Conservation (phyloP, 2,797 vertebrate species). For the Chaunax sp. region DNA sequence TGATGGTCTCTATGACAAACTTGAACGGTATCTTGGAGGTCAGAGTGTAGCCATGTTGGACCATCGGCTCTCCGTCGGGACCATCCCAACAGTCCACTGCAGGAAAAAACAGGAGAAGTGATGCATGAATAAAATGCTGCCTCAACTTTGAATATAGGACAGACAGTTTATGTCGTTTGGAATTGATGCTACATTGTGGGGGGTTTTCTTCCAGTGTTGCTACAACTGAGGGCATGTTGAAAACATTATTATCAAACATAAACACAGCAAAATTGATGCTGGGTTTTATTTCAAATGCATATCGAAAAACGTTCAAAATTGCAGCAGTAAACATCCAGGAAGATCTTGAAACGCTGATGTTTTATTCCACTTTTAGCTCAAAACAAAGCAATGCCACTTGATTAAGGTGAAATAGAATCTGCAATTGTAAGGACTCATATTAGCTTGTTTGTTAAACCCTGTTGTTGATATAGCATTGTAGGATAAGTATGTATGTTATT, state of each 20-base stretch:
- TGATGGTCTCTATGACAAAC: slow-evolving; percentile 94
- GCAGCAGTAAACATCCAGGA: slow-evolving; percentile 4
- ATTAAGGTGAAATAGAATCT: not conserved
- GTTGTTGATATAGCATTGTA: slow-evolving; percentile 14
- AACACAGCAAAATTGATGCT: not conserved
- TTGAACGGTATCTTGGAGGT: slow-evolving; percentile 97
- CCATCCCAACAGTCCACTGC: slow-evolving; percentile 99
- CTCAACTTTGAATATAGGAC: not conserved
- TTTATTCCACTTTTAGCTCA: not conserved
- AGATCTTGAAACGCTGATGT: not conserved
- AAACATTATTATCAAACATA: slow-evolving; percentile 15
- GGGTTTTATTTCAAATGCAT: not conserved
- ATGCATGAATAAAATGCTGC: slow-evolving; percentile 27
- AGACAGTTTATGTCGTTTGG: not conserved
- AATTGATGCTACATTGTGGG: not conserved
- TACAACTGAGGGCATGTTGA: not conserved
- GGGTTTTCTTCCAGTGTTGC: not conserved
- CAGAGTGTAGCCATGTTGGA: slow-evolving; percentile 97
- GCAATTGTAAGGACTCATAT: not conserved
- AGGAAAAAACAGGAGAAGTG: slow-evolving; percentile 6
- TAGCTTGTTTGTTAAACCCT: no score
- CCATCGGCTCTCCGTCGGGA: slow-evolving; percentile 95
- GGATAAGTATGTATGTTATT: slow-evolving; percentile 13
- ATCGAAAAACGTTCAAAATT: not conserved
- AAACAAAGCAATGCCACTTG: not conserved